These are phyloP conservation scores for Patella depressa DNA, from an alignment of 2,888 invertebrate species.

Conservation along the genomic window DNA sequence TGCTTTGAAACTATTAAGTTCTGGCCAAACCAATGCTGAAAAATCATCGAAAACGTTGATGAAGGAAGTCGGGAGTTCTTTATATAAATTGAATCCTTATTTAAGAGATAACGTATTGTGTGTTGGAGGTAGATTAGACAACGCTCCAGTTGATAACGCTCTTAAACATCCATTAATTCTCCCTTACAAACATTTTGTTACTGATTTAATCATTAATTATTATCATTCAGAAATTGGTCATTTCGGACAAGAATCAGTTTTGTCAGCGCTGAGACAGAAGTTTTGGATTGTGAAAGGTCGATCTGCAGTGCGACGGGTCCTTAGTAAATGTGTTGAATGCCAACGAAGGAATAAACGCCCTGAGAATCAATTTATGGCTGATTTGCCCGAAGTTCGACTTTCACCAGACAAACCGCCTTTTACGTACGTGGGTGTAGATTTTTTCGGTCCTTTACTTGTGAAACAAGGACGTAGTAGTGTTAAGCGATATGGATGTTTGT, in stretches of 20 bases:
- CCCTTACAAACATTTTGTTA: background rate
- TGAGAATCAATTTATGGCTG: constrained; percentile 20
- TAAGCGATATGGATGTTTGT: constrained; percentile 13
- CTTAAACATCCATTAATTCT: background rate
- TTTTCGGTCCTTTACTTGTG: constrained; percentile 28
- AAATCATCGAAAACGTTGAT: too few relatives aligned
- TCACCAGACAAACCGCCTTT: constrained; percentile 29
- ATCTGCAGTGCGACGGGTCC: background rate
- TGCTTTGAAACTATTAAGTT: background rate
- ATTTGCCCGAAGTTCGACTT: constrained; percentile 20
- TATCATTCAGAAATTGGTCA: background rate
- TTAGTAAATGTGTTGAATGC: background rate
- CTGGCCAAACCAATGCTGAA: too few relatives aligned
- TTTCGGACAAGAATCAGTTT: background rate
- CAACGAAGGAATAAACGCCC: background rate
- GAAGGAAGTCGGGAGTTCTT: too few relatives aligned
- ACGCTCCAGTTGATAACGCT: background rate
- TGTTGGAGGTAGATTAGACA: background rate
- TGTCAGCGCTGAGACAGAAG: background rate
- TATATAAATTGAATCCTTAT: too few relatives aligned
- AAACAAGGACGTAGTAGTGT: constrained; percentile 22
- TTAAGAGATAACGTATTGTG: background rate
- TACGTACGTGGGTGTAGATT: constrained; percentile 26
- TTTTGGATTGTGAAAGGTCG: background rate
- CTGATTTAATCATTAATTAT: background rate